phyloP scores from a whole-genome alignment of 2,113 vertebrate genomes.

The Centrocercus urophasianus region DNA sequence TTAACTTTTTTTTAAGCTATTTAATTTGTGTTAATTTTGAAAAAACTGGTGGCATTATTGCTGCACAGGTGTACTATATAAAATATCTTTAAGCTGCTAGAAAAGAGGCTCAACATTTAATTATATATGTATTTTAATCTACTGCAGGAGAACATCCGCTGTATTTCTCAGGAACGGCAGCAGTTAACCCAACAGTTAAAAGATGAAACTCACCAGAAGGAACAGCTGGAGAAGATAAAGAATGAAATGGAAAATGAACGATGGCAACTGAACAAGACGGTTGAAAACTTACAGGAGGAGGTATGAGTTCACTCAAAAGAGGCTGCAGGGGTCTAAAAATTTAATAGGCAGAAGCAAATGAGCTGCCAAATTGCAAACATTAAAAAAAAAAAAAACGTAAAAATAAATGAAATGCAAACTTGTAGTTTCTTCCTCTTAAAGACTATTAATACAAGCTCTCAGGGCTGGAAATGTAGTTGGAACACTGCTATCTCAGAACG shows the following conservation, averaged over 20 bases:
- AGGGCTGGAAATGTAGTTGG: neutral
- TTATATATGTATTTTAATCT: neutral
- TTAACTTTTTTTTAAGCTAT: neutral
- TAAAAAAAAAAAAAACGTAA: neutral
- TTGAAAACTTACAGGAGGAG: slow-evolving; percentile 94
- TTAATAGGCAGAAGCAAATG: neutral
- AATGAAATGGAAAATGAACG: slow-evolving; percentile 89
- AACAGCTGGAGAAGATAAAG: slow-evolving; percentile 89
- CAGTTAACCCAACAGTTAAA: slow-evolving; percentile 84
- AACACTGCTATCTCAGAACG: neutral
- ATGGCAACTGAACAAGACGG: slow-evolving; percentile 85
- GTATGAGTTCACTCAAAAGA: slow-evolving; percentile 65
- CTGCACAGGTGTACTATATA: neutral
- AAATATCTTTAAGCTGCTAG: neutral
- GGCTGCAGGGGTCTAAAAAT: neutral
- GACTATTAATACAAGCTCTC: neutral
- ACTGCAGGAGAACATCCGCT: slow-evolving; percentile 82
- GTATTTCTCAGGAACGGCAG: slow-evolving; percentile 81
- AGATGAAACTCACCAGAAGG: slow-evolving; percentile 88
- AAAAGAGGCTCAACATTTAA: neutral
- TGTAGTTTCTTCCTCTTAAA: neutral
- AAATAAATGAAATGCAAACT: neutral
- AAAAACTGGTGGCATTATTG: neutral
- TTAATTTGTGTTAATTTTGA: neutral
- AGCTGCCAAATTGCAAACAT: neutral